phyloP scores from a whole-genome alignment of 2,113 vertebrate species.

The Mohoua ochrocephala region DNA sequence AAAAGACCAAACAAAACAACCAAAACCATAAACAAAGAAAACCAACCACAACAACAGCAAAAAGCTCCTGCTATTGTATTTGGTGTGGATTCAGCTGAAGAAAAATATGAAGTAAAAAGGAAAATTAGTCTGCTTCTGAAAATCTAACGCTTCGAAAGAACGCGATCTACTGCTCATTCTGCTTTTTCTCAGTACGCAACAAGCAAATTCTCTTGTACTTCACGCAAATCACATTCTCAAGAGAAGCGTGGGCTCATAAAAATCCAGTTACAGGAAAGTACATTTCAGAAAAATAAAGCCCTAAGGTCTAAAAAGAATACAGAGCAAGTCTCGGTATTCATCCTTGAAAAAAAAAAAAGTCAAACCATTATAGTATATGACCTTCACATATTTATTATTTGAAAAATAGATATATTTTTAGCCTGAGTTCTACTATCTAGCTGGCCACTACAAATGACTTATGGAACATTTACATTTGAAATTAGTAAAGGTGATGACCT shows the following conservation, averaged over 20 bases:
- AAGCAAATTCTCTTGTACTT: neutral
- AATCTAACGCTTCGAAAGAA: neutral
- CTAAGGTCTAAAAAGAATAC: neutral
- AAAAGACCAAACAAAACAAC: neutral
- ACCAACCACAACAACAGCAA: neutral
- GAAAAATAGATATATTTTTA: neutral
- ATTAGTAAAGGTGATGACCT: neutral
- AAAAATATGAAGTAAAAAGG: neutral
- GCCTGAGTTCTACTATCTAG: neutral
- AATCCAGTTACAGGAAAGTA: neutral
- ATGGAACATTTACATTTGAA: neutral
- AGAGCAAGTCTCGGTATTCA: neutral
- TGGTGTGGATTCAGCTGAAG: neutral
- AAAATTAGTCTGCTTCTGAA: neutral
- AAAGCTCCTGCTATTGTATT: neutral
- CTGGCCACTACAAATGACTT: neutral
- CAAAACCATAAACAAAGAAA: neutral
- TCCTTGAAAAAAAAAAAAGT: neutral
- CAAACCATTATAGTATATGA: neutral
- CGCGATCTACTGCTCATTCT: neutral
- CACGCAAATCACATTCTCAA: neutral
- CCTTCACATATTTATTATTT: neutral
- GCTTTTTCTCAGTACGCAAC: neutral
- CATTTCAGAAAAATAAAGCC: neutral
- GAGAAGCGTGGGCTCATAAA: neutral